Evolutionary conservation across 2,113 vertebrate genomes (phyloP), one percentile per base, ranked within the genome.

Genomic region (Scomber scombrus): DNA sequence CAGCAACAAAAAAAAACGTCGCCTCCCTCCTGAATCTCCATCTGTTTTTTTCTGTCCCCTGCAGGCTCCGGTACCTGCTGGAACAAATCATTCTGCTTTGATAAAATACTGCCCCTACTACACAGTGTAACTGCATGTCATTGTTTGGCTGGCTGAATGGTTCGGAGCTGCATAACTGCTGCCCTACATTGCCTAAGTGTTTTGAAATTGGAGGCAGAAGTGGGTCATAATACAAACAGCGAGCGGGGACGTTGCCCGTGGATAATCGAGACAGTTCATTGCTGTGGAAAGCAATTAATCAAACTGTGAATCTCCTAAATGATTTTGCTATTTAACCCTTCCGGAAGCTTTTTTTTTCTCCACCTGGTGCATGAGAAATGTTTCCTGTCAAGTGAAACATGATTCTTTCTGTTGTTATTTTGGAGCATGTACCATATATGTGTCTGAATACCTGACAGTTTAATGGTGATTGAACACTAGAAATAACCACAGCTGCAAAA

Each of bases 181-280:
- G 91, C 84, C 86, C 89, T 90, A 89, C 89, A 89, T 91, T 86
- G 73, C 77, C 51, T 40, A 80, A 86, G 72, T 85, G 88, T 85
- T 90, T 86, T 75, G 83, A 88, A 88, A 85, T 76, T 76, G 78
- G 72, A 89, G 56, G 83, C 76, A 82, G 81, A 92, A 90, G 75
- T 91, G 83, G 90, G 90, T 93, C 90, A 92, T 11, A 87, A 84
- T 77, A 80, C 79, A 84, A 87, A 78, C 82, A 86, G 76, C 26
- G 19, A 70, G 68, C 73, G 12, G 80, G 63, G 57, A 85, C 0
- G 15, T 47, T 47, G 90, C 76, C 80, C 68, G 86, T 71, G 72
- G 56, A 82, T 80, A 85, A 89, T 86, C 67, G 78, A 87, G 72
- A 64, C 57, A 16, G 51, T 62, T 71, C 68, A 58, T 65, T 69